phyloP scores from a whole-genome alignment of 23 tunicate species.

The Corella eumyota region DNA sequence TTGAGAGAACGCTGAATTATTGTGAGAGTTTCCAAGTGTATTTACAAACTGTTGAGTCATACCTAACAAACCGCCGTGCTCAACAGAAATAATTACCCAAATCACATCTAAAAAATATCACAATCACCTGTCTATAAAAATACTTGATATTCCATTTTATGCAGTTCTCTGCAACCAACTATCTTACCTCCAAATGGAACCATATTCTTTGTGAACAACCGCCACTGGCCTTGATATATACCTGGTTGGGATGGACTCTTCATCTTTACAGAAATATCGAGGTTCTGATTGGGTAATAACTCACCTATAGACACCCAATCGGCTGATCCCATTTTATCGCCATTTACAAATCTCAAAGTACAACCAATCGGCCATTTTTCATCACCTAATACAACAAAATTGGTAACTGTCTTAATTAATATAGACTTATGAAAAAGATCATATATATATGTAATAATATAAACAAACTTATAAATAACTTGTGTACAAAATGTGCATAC shows the following conservation, averaged over 20 bases:
- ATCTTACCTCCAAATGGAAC: conserved; percentile 67
- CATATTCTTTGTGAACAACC: conserved; percentile 45
- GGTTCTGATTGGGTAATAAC: conserved; percentile 27
- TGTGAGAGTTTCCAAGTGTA: conserved; percentile 12
- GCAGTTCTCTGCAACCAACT: too few species aligned
- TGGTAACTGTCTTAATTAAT: background rate
- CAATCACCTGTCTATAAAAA: too few species aligned
- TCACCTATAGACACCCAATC: conserved; percentile 54
- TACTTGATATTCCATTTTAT: background rate
- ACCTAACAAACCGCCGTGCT: conserved; percentile 62
- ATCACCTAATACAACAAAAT: conserved; percentile 19
- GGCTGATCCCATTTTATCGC: conserved; percentile 69
- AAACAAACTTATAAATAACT: background rate
- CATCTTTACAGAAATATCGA: conserved; percentile 79
- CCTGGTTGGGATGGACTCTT: conserved; percentile 53
- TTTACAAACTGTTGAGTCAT: conserved; percentile 56
- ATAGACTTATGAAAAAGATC: background rate
- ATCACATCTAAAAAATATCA: conserved; percentile 44
- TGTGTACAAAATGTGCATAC: conserved; percentile 7
- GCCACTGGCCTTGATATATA: conserved; percentile 93
- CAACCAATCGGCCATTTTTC: conserved; percentile 94
- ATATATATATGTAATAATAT: background rate
- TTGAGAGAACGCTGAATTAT: too few species aligned
- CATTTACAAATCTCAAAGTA: conserved; percentile 61
- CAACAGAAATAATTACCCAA: conserved; percentile 91